These are phyloP conservation scores for Leptodactylus fuscus DNA, from an alignment of 2,113 vertebrate species.

Conservation along the genomic window DNA sequence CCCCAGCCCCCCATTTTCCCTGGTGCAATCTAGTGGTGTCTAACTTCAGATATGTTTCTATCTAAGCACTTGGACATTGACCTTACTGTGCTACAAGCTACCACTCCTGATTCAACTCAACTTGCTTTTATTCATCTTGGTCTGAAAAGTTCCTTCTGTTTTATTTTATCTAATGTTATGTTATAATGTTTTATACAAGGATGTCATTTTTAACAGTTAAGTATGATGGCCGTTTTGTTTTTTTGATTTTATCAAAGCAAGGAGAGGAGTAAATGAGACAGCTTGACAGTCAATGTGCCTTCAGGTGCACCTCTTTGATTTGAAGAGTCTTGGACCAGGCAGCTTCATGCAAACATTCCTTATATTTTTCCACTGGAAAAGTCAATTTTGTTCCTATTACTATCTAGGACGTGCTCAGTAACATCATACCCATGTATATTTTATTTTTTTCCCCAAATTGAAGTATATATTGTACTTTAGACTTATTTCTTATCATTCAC, in stretches of 20 bases:
- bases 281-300: conserved; percentile 25
- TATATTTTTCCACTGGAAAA: conserved; percentile 45
- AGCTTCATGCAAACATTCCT: conserved; percentile 53
- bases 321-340: conserved; percentile 24
- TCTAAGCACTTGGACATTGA: conserved; percentile 54
- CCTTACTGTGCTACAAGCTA: conserved; percentile 20
- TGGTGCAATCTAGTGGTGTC: conserved; percentile 1
- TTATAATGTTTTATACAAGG: conserved; percentile 50
- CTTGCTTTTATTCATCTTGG: conserved; percentile 49
- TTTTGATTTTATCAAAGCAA: conserved; percentile 37
- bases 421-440: not conserved
- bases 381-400: not conserved
- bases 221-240: not conserved
- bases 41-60: conserved; percentile 33
- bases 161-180: conserved; percentile 57
- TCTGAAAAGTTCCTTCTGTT: not conserved
- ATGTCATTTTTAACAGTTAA: conserved; percentile 20
- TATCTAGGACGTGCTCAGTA: conserved; percentile 7
- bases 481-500: not conserved
- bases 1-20: conserved; percentile 8
- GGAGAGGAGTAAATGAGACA: not conserved
- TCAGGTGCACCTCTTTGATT: conserved; percentile 16
- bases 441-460: conserved; percentile 9
- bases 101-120: conserved; percentile 16
- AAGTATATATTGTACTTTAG: conserved; percentile 20